Evolutionary conservation across 2,113 vertebrate species (phyloP).

Genomic region (Tapirus terrestris): DNA sequence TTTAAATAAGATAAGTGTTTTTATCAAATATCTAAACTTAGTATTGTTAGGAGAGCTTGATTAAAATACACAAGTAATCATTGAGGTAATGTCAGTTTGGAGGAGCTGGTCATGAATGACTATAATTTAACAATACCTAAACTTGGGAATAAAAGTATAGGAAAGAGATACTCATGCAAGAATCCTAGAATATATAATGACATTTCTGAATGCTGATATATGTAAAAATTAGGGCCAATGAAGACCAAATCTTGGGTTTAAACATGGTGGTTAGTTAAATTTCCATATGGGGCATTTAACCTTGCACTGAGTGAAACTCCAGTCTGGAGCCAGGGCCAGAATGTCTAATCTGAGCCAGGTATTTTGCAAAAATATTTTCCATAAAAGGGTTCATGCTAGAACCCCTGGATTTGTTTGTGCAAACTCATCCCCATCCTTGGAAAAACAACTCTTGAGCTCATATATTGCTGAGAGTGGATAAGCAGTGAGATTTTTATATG

Average conservation of each 20-base stretch:
- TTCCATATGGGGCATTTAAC: background rate
- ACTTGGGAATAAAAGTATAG: background rate
- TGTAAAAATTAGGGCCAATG: background rate
- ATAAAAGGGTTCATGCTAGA: background rate
- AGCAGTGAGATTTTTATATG: background rate
- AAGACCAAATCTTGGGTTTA: background rate
- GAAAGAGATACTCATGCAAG: background rate
- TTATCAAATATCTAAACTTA: background rate
- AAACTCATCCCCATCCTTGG: background rate
- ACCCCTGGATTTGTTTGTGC: background rate
- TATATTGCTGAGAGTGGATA: background rate
- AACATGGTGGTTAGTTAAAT: background rate
- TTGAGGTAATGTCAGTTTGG: background rate
- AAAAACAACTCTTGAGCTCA: background rate
- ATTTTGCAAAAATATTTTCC: background rate
- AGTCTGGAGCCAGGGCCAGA: background rate
- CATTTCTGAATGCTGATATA: background rate
- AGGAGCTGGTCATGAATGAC: background rate
- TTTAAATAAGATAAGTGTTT: background rate
- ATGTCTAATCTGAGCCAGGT: background rate
- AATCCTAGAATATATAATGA: background rate
- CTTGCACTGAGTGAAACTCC: background rate
- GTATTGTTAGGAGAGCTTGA: background rate
- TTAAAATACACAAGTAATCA: constrained; percentile 20
- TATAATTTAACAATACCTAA: background rate